Conservation (phyloP, 2,888 invertebrate species). For the Slavum lentiscoides region DNA sequence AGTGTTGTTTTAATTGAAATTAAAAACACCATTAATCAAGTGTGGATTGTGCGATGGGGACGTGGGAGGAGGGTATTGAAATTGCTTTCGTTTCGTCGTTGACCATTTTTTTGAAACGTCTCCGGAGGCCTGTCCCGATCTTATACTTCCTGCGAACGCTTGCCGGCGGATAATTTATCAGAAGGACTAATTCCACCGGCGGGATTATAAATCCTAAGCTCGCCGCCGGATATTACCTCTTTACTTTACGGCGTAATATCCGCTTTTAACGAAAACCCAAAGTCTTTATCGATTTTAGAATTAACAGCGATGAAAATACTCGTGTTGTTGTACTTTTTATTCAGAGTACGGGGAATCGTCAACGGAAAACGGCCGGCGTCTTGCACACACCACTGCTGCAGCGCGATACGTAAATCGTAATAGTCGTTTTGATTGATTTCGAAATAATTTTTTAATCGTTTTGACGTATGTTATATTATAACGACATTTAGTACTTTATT, state of each 20-base stretch:
- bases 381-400: background rate
- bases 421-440: background rate
- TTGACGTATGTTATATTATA: too few species aligned
- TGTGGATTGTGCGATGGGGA: background rate
- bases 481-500: too few species aligned
- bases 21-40: slow-evolving; percentile 40
- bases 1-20: slow-evolving; percentile 39
- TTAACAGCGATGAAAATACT: slow-evolving; percentile 34
- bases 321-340: slow-evolving; percentile 18
- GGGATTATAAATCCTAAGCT: slow-evolving; percentile 53
- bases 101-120: slow-evolving; percentile 50
- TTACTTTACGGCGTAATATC: slow-evolving; percentile 53
- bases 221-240: slow-evolving; percentile 53
- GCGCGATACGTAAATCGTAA: background rate
- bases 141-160: slow-evolving; percentile 48
- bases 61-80: slow-evolving; percentile 13
- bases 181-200: slow-evolving; percentile 49
- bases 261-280: slow-evolving; percentile 45
- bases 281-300: slow-evolving; percentile 47
- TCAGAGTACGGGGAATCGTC: slow-evolving; percentile 22
- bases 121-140: slow-evolving; percentile 43
- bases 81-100: slow-evolving; percentile 47
- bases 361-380: background rate
- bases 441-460: too few species aligned
- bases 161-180: slow-evolving; percentile 46